Evolutionary conservation across 92 coral and sea anemone genomes (phyloP), one percentile per base, ranked within the genome.

Genomic region (Bergia sp.): DNA sequence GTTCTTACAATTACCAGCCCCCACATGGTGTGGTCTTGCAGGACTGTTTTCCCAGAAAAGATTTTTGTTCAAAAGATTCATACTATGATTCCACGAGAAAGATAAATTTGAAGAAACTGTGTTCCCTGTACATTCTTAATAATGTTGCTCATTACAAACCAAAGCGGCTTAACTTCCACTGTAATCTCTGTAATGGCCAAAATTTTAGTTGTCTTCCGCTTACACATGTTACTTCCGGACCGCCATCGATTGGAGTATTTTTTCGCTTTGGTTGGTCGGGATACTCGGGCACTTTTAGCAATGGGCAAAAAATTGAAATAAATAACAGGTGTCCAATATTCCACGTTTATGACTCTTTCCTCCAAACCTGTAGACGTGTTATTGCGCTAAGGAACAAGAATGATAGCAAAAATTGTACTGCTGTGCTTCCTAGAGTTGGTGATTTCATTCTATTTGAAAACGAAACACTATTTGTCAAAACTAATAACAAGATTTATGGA

Each of bases 231-330:
- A 38, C 38, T 7, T 2, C 74, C 37, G 38, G 1, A 74, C 42
- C 45, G 18, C 7, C 23, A 37, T 39, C 43, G 1, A 16, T 74
- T 12, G 44, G 44, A 39, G 44, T 74, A 16, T 10, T 74, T 11
- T 74, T 74, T 74, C 79, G 45, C 45, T 37, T 74, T 74, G 42
- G 42, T 74, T 37, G 79, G 49, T 36, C 79, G 21, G 79, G 45
- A 3, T 74, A 39, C 39, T 74, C 45, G 7, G 79, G 7, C 18
- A 74, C 44, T 74, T 41, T 3, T 10, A 12, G 11, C 10, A 13
- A 2, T 74, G n/a, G 20, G 11, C 41, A 38, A 9, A 40, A 74
- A 74, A 11, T 20, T 7, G 36, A 20, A 65, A 23, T 65, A 29
- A 11, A 16, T 65, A 23, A 65, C 72, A 65, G 18, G 21, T 74